Base-by-base conservation (phyloP, 1,140 invertebrate species). In the Theocolax elegans region DNA sequence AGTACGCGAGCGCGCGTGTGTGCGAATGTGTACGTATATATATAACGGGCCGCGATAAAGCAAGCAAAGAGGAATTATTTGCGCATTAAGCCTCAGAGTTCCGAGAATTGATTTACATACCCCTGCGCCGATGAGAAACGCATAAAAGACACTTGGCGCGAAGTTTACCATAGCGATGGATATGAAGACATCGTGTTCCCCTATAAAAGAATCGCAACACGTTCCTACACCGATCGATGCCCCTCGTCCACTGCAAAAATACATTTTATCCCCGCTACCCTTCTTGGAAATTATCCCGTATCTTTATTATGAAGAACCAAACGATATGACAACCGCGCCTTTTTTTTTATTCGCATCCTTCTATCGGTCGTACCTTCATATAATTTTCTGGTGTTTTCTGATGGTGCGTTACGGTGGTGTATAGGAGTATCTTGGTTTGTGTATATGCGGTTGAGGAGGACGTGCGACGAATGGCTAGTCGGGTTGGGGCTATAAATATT, bases 181-280 rank as follows among this genome's bases (percentile, higher is more conserved):
- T 10, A n/a, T n/a, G n/a, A n/a, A n/a, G n/a, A n/a, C n/a, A n/a
- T n/a, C n/a, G n/a, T n/a, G n/a, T n/a, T n/a, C n/a, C n/a, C 17
- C 53, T 27, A 80, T 81, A 81, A 81, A 76, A 75, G 76, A 81
- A 81, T 81, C 80, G 79, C 75, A 73, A 81, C 80, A 81, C 80
- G 80, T 81, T 35, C 62, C 72, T 72, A 73, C 75, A 76, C 80
- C 77, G n/a, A n/a, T n/a, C n/a, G n/a, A n/a, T n/a, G n/a, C n/a
- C n/a, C n/a, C n/a, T n/a, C n/a, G n/a, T n/a, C n/a, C n/a, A n/a
- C n/a, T 80, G 79, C 75, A 77, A 79, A 80, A 79, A 81, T 81
- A 79, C 25, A 13, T 81, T 80, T 80, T 82, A 76, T 79, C 78
- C n/a, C 77, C 75, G 75, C 74, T 12, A 10, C 17, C 27, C 8